phyloP scores from a whole-genome alignment of 2,797 vertebrate species.

The Channa striata region DNA sequence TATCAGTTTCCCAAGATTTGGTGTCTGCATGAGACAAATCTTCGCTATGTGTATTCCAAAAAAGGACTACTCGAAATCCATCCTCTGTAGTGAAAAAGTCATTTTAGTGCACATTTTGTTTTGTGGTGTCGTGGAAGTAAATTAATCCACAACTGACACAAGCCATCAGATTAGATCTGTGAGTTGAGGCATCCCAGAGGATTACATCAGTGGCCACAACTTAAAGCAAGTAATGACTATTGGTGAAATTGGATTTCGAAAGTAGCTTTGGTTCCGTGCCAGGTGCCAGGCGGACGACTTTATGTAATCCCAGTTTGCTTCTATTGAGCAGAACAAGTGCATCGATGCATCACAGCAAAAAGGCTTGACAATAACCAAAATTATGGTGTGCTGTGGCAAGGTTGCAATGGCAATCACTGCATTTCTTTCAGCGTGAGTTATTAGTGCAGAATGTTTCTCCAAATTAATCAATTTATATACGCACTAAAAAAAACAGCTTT shows the following conservation, averaged over 20 bases:
- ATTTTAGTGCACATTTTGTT: slow-evolving; percentile 13
- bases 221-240: slow-evolving; percentile 36
- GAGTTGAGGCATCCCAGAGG: slow-evolving; percentile 21
- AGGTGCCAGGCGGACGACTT: slow-evolving; percentile 19
- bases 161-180: slow-evolving; percentile 35
- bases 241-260: slow-evolving; percentile 36
- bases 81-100: neutral
- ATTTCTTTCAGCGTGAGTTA: neutral
- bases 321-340: neutral
- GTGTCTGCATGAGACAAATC: too few relatives aligned
- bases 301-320: slow-evolving; percentile 38
- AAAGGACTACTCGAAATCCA: neutral
- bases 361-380: neutral
- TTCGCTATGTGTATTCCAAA: neutral
- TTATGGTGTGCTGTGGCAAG: neutral
- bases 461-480: neutral
- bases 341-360: neutral
- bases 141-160: slow-evolving; percentile 31
- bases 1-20: too few relatives aligned
- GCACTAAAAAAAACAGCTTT: neutral
- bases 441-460: neutral
- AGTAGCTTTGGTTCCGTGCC: slow-evolving; percentile 13
- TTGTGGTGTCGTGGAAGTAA: neutral
- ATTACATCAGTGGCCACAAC: slow-evolving; percentile 37
- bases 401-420: neutral